Base-by-base conservation (phyloP, 2,888 invertebrate species). In the Acholoe squamosa region DNA sequence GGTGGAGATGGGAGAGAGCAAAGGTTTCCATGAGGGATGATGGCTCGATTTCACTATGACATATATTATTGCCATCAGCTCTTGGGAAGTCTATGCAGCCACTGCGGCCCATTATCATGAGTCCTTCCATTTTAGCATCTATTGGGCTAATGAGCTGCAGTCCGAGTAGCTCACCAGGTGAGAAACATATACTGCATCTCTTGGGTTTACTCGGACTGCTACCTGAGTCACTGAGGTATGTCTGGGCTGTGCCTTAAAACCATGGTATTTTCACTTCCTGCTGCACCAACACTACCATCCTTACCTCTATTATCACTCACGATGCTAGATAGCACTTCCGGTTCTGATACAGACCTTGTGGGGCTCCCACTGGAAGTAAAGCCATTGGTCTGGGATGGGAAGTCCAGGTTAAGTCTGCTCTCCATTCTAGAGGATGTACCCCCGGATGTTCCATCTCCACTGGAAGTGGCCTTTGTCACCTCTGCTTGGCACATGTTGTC, bases 81-180 rank as follows among this genome's bases (percentile, higher is more conserved):
- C 33, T 14, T 22, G 52, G 10, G 28, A 52, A 84, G 51, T 84
- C 84, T 10, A 54, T 7, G 43, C 84, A 52, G n/a, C 84, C 84
- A 52, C 14, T 34, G 80, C 84, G 84, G 10, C 84, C 84, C 52
- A 12, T 54, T 14, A 28, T 14, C n/a, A 86, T 54, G 0, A 52
- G 52, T n/a, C 86, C 86, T 28, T 84, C 84, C 54, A 84, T 84
- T 52, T 84, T 52, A 25, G 84, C 84, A 28, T 84, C 84, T 7
- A 84, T 84, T 16, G 84, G 84, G 54, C 84, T 84, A 43, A 84
- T 84, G n/a, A 84, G 54, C 84, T 84, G 84, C 10, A 84, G 54
- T 7, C 84, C 84, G 10, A 84, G 84, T n/a, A 52, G 84, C 54
- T 84, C 52, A 31, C 86, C 52, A 12, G 86, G 86, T 25, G 86